phyloP scores from a whole-genome alignment of 2,888 invertebrate genomes.

The Folsomia candida region DNA sequence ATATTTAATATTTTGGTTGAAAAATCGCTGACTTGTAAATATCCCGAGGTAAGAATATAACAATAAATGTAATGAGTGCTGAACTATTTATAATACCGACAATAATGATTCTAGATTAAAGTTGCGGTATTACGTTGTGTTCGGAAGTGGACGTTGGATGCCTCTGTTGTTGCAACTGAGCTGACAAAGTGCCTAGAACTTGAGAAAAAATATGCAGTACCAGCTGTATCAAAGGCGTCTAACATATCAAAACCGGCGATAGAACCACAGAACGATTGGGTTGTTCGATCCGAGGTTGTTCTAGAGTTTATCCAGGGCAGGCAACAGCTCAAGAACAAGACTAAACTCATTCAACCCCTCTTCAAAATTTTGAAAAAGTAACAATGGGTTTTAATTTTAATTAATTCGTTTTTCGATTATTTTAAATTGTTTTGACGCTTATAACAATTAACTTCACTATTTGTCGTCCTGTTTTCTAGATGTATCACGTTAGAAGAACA shows the following conservation, averaged over 20 bases:
- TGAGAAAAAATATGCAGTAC: conserved; percentile 24
- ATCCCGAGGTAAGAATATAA: conserved; percentile 39
- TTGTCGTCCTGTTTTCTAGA: too few relatives aligned
- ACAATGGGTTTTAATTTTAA: conserved; percentile 23
- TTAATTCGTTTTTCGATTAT: background rate
- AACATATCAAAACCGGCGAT: background rate
- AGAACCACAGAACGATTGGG: conserved; percentile 63
- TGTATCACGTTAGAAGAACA: conserved; percentile 80
- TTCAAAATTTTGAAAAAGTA: conserved; percentile 73
- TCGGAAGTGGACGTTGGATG: conserved; percentile 57
- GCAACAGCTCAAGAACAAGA: conserved; percentile 69
- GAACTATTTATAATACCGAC: too few relatives aligned
- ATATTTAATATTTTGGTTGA: conserved; percentile 43
- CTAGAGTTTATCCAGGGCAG: conserved; percentile 83
- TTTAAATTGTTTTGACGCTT: background rate
- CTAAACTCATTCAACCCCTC: conserved; percentile 67
- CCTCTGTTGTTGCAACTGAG: conserved; percentile 58
- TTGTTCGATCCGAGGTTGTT: conserved; percentile 67
- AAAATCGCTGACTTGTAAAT: conserved; percentile 37
- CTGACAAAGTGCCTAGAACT: conserved; percentile 43
- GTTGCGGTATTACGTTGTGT: conserved; percentile 48
- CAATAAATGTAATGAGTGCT: too few relatives aligned
- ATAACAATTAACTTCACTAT: too few relatives aligned
- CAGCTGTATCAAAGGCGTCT: background rate
- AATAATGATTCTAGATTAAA: conserved; percentile 45